A percentile compares a stretch with the other conserved stretches of the same genome.
phyloP scores from a whole-genome alignment of 2,797 vertebrate species.

The Paratrypauchen microcephalus region DNA sequence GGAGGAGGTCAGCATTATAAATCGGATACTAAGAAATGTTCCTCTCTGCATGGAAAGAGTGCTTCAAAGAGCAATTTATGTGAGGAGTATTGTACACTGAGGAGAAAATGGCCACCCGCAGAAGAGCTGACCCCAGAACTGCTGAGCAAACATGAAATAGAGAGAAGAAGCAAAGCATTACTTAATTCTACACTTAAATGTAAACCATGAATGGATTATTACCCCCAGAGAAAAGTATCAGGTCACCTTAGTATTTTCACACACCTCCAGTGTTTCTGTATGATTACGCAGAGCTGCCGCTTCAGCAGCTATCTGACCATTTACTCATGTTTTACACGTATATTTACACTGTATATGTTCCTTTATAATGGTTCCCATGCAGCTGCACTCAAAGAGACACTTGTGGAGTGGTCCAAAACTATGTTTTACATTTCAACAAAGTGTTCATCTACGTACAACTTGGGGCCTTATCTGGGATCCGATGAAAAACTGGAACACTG shows the following conservation, averaged over 20 bases:
- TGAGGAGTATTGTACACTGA: conserved; percentile 34
- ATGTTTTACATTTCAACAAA: conserved; percentile 35
- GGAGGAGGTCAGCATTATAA: conserved; percentile 33
- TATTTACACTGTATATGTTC: conserved; percentile 60
- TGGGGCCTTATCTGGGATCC: conserved; percentile 61
- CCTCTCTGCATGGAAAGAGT: conserved; percentile 55
- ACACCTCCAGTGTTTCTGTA: conserved; percentile 30
- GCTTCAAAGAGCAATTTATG: conserved; percentile 60
- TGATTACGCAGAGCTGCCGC: conserved; percentile 46
- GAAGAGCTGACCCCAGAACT: conserved; percentile 52
- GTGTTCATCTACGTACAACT: conserved; percentile 36
- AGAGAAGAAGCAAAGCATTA: conserved; percentile 47
- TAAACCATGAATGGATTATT: conserved; percentile 64
- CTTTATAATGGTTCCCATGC: conserved; percentile 68
- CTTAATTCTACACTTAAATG: conserved; percentile 62
- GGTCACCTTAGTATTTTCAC: conserved; percentile 37
- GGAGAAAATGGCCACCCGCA: conserved; percentile 63
- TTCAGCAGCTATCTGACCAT: conserved; percentile 44
- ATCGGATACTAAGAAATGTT: conserved; percentile 62
- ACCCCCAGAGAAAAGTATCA: conserved; percentile 48
- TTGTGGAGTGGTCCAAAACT: conserved; percentile 43
- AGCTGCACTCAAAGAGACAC: conserved; percentile 51
- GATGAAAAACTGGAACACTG: conserved; percentile 42
- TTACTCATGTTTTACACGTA: conserved; percentile 33
- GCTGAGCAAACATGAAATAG: conserved; percentile 57